These are phyloP conservation scores for Ochotona curzoniae DNA, from an alignment of 2,113 vertebrate species.

Conservation along the genomic window DNA sequence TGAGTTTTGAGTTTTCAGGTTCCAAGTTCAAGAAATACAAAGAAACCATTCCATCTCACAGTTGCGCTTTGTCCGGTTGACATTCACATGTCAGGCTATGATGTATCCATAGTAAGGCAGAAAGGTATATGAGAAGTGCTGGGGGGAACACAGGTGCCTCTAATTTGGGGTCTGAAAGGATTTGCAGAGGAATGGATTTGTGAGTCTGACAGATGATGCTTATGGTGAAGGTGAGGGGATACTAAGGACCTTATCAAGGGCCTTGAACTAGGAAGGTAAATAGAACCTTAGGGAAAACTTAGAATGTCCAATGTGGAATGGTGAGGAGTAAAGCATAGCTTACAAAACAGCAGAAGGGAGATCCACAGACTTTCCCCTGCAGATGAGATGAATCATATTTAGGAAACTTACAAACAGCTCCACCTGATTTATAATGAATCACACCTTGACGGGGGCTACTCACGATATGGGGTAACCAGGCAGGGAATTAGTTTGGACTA, in stretches of 20 bases:
- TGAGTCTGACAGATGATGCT: background rate
- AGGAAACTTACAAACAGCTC: background rate
- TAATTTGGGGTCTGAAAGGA: background rate
- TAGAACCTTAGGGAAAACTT: background rate
- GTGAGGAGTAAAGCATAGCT: background rate
- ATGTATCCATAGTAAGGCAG: background rate
- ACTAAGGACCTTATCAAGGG: background rate
- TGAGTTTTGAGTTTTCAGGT: background rate
- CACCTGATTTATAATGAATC: background rate
- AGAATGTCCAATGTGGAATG: background rate
- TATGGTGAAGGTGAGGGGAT: background rate
- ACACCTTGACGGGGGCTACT: background rate
- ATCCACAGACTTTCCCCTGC: background rate
- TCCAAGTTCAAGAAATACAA: slow-evolving; percentile 7
- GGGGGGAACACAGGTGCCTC: background rate
- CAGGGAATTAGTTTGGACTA: too few relatives aligned
- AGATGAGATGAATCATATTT: background rate
- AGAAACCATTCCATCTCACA: background rate
- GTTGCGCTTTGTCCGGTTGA: background rate
- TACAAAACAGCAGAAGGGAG: background rate
- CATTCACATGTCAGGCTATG: background rate
- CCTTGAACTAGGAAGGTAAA: background rate
- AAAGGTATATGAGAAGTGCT: background rate
- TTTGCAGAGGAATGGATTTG: background rate
- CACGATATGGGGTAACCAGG: too few relatives aligned